Percentiles rank a stretch among this genome's conserved stretches.
These are phyloP conservation scores for Otocyon megalotis DNA, from an alignment of 2,113 vertebrate genomes.

Conservation along the genomic window DNA sequence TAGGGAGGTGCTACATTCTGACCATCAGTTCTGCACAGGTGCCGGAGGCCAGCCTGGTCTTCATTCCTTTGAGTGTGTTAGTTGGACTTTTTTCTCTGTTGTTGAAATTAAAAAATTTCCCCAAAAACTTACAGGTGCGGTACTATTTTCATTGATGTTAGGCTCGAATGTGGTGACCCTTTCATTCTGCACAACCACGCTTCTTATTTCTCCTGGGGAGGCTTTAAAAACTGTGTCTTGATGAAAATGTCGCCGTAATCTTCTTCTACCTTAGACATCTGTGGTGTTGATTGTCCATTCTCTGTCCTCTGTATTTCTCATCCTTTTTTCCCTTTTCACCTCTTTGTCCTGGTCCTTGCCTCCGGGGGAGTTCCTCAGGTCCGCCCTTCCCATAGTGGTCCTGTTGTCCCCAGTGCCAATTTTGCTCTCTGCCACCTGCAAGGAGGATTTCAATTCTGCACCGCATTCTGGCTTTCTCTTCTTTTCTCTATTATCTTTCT, in stretches of 20 bases:
- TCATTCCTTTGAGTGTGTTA: not conserved
- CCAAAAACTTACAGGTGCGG: not conserved
- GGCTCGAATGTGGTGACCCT: not conserved
- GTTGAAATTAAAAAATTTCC: not conserved
- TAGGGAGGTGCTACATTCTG: not conserved
- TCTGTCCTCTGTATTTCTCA: not conserved
- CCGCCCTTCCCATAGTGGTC: not conserved
- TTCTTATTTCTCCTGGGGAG: not conserved
- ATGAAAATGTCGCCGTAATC: not conserved
- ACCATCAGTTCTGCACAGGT: not conserved
- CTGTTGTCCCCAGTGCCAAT: not conserved
- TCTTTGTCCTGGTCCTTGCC: not conserved
- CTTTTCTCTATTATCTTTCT: conserved; percentile 4
- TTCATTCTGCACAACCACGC: not conserved
- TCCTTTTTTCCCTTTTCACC: not conserved
- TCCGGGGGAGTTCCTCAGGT: not conserved
- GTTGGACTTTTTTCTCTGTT: not conserved
- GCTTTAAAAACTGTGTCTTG: not conserved
- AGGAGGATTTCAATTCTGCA: not conserved
- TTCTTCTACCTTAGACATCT: not conserved
- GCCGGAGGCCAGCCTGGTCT: not conserved
- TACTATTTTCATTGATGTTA: not conserved
- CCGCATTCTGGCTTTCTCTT: not conserved
- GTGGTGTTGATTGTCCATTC: not conserved
- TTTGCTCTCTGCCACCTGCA: not conserved